Conservation (phyloP, 2,797 vertebrate species). For the Danio kyathit region DNA sequence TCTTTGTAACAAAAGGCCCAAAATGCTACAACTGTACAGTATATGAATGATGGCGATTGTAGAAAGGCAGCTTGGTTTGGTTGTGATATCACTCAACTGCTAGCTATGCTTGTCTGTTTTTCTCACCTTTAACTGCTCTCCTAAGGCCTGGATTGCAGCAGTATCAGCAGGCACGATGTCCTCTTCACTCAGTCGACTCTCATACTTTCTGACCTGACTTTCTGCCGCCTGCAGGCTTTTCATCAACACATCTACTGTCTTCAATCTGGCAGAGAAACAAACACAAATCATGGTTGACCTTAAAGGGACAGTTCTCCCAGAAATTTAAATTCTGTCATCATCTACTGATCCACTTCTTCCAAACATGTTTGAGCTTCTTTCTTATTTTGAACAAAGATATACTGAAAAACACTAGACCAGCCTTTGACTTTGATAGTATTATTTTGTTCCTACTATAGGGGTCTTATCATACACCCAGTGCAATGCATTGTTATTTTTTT, state of each 20-base stretch:
- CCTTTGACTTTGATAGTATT: too few relatives aligned
- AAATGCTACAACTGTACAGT: too few relatives aligned
- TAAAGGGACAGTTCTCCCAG: neutral
- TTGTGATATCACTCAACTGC: neutral
- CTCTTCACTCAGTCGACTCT: slow-evolving; percentile 92
- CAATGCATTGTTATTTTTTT: too few relatives aligned
- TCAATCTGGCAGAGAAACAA: slow-evolving; percentile 79
- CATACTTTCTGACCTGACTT: slow-evolving; percentile 88
- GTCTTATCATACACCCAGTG: too few relatives aligned
- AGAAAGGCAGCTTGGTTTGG: neutral
- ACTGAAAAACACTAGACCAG: too few relatives aligned
- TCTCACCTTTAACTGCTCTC: slow-evolving; percentile 81
- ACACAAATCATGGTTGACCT: neutral
- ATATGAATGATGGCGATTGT: too few relatives aligned
- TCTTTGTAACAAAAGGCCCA: too few relatives aligned
- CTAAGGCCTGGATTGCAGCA: slow-evolving; percentile 82
- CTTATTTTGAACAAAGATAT: too few relatives aligned
- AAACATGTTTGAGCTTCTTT: too few relatives aligned
- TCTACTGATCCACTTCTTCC: too few relatives aligned
- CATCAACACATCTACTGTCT: slow-evolving; percentile 89
- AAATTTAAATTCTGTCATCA: too few relatives aligned
- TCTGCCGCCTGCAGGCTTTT: slow-evolving; percentile 88
- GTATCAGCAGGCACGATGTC: slow-evolving; percentile 90
- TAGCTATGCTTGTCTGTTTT: neutral
- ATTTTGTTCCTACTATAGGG: too few relatives aligned